A percentile compares a stretch with the other conserved stretches of the same genome.
Evolutionary conservation across 2,797 vertebrate genomes (phyloP).

Genomic region (Falco concolor): DNA sequence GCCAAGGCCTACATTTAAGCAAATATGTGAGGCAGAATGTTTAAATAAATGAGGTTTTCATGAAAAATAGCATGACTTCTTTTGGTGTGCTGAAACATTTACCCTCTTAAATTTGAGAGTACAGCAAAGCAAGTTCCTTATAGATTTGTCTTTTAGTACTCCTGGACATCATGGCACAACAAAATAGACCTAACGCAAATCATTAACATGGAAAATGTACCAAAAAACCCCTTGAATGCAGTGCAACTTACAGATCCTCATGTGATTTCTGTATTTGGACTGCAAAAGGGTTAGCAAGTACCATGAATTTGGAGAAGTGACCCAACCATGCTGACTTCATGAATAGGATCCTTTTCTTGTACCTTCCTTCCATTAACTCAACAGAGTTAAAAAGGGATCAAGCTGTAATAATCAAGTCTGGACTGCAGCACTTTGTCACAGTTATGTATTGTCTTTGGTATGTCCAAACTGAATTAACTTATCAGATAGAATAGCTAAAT

Average conservation of each 20-base stretch:
- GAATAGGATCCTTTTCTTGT: background rate
- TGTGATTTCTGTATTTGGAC: background rate
- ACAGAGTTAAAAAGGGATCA: background rate
- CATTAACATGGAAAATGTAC: background rate
- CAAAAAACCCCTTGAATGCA: background rate
- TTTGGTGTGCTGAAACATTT: background rate
- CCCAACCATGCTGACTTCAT: background rate
- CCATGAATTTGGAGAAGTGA: background rate
- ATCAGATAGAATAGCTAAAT: background rate
- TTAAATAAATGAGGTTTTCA: conserved; percentile 32
- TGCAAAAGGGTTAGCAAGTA: background rate
- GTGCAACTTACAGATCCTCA: background rate
- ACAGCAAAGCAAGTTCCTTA: background rate
- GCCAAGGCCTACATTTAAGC: conserved; percentile 45
- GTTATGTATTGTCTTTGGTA: conserved; percentile 23
- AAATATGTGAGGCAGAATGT: conserved; percentile 39
- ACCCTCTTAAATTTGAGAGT: background rate
- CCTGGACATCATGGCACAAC: background rate
- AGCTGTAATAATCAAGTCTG: background rate
- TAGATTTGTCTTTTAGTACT: background rate
- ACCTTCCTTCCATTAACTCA: background rate
- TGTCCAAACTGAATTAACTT: conserved; percentile 27
- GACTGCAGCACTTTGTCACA: background rate
- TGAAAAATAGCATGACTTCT: background rate
- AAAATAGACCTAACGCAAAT: background rate